Evolutionary conservation across 1,140 invertebrate genomes (phyloP), one percentile per base, ranked within the genome.

Genomic region (Cotesia typhae): DNA sequence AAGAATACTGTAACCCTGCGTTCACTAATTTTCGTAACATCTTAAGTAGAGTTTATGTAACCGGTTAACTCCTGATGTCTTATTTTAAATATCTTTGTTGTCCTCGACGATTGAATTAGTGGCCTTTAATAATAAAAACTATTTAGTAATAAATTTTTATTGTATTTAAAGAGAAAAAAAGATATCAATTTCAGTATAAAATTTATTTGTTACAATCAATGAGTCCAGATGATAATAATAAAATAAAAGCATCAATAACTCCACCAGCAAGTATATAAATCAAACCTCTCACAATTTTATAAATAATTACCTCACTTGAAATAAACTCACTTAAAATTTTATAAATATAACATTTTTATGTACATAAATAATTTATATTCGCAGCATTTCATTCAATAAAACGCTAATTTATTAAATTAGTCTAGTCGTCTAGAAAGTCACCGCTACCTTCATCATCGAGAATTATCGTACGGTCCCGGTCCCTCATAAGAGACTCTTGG

Each of bases 401-500:
- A 57, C 36, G 14, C 12, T 36, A 38, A 57, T 28, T 10, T 47
- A 47, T 47, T 47, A 9, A 20, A 28, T 38, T n/a, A 4, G 37
- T n/a, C n/a, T 35, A 12, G 77, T 72, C 80, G 9, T 81, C 66
- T 12, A 80, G 70, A n/a, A 81, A 76, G 9, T 77, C 61, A 28
- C 72, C 68, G 35, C 72, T 75, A 1, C 67, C 73, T 3, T 80
- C 71, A 7, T 80, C 74, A 14, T 83, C 82, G 36, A 84, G 51
- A 9, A 80, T 72, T 36, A 86, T 84, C 1, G 84, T 83, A 59
- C 78, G 81, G 4, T 80, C 80, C 36, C 53, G 75, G n/a, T 80
- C 78, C 20, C 75, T 73, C 17, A 84, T 79, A 10, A 86, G 17
- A 35, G 73, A 81, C 14, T 86, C 83, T 74, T 86, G 84, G 66